Evolutionary conservation across 2,113 vertebrate species (phyloP).

Genomic region (Chinchilla lanigera): DNA sequence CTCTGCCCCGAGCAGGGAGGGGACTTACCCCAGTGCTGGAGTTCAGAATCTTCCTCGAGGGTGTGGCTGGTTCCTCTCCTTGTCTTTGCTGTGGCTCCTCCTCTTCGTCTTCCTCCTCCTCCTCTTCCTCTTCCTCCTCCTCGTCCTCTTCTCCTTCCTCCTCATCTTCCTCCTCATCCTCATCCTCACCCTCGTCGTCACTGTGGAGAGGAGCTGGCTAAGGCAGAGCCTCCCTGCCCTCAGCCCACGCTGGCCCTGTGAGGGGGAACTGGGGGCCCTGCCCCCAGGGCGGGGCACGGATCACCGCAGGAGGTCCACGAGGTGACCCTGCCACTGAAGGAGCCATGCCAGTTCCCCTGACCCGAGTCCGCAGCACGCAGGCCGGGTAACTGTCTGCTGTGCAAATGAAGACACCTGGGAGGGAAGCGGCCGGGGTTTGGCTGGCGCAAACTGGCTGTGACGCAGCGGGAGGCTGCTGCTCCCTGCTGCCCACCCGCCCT

Average conservation of each 20-base stretch:
- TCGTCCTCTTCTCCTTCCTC: slow-evolving; percentile 74
- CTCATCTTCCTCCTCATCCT: slow-evolving; percentile 50
- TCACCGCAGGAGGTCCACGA: rapidly evolving
- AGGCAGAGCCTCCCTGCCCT: not conserved
- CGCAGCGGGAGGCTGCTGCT: rapidly evolving
- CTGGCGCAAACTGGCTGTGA: rapidly evolving
- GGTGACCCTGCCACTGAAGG: not conserved
- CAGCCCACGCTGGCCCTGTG: rapidly evolving
- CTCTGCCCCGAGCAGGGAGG: not conserved
- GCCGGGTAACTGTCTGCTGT: not conserved
- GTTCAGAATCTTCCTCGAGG: slow-evolving; percentile 82
- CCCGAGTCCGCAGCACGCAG: not conserved
- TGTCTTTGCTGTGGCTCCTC: slow-evolving; percentile 77
- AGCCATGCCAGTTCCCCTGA: no score
- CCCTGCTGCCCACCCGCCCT: rapidly evolving
- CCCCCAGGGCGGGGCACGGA: not conserved
- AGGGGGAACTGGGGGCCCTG: not conserved
- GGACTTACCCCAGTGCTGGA: slow-evolving; percentile 78
- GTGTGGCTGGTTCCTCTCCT: slow-evolving; percentile 75
- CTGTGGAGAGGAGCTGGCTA: slow-evolving; percentile 68
- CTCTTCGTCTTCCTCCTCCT: slow-evolving; percentile 71
- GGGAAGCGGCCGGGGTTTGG: rapidly evolving
- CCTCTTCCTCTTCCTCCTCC: slow-evolving; percentile 73
- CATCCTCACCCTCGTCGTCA: slow-evolving; percentile 88
- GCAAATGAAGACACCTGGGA: not conserved